Evolutionary conservation across 2,797 vertebrate genomes (phyloP).

Genomic region (Hipposideros larvatus): DNA sequence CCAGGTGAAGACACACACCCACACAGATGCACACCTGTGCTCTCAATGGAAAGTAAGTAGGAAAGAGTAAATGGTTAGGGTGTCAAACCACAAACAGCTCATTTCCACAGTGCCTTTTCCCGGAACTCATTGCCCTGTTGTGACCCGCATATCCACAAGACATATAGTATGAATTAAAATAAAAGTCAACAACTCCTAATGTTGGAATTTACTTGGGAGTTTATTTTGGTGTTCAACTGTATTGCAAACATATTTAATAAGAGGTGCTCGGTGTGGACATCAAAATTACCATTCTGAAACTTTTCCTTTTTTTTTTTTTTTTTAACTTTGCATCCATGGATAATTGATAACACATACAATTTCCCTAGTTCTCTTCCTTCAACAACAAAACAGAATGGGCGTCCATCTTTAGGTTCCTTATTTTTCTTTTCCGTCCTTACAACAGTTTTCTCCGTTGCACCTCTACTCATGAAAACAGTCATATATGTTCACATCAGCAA

Average conservation of each 20-base stretch:
- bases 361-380: background rate
- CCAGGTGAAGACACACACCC: background rate
- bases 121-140: background rate
- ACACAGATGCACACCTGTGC: background rate
- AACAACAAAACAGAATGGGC: conserved; percentile 25
- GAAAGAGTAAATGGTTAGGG: background rate
- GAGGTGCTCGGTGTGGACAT: background rate
- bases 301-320: background rate
- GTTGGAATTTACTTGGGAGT: background rate
- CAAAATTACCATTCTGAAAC: conserved; percentile 19
- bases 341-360: conserved; percentile 10
- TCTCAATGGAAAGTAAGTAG: background rate
- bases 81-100: background rate
- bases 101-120: conserved; percentile 1
- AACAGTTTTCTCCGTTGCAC: background rate
- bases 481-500: background rate
- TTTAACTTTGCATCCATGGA: background rate
- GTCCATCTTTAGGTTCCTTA: background rate
- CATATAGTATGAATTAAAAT: background rate
- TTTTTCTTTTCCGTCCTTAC: background rate
- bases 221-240: conserved; percentile 12
- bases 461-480: conserved; percentile 49
- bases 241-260: background rate
- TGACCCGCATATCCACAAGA: background rate
- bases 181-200: background rate